These are phyloP conservation scores for Drosophila albomicans DNA, from an alignment of 1,140 invertebrate genomes.

Conservation along the genomic window DNA sequence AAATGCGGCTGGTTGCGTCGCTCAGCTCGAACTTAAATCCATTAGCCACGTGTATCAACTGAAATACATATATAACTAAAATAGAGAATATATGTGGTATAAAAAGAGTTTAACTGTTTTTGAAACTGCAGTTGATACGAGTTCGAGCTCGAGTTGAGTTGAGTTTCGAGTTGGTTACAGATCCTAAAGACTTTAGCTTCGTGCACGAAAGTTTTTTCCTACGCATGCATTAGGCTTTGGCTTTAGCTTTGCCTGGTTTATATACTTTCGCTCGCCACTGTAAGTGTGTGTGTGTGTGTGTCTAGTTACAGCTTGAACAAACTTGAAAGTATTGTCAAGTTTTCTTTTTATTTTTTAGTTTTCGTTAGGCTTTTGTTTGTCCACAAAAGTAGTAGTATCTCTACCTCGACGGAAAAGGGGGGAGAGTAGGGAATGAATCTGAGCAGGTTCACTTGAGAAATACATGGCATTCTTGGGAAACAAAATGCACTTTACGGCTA, in stretches of 20 bases:
- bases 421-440: constrained; percentile 21
- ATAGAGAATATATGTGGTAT: not conserved
- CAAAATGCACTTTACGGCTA: constrained; percentile 66
- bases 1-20: constrained; percentile 4
- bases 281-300: too few relatives aligned
- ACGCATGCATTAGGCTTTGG: constrained; percentile 18
- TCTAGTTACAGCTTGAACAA: constrained; percentile 19
- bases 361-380: constrained; percentile 39
- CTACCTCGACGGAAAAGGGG: too few relatives aligned
- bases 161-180: not conserved
- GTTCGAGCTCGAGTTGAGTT: too few relatives aligned
- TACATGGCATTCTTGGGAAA: constrained; percentile 36
- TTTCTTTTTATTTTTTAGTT: constrained; percentile 14
- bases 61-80: not conserved
- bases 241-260: not conserved
- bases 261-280: not conserved
- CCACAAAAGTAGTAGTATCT: constrained; percentile 29
- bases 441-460: constrained; percentile 46
- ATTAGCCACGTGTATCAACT: constrained; percentile 2
- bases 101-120: not conserved
- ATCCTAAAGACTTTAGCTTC: not conserved
- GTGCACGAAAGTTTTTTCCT: not conserved
- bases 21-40: constrained; percentile 9
- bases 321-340: constrained; percentile 44
- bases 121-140: not conserved